Evolutionary conservation across 2,113 vertebrate species (phyloP).

Genomic region (Rhynchopsitta pachyrhyncha): DNA sequence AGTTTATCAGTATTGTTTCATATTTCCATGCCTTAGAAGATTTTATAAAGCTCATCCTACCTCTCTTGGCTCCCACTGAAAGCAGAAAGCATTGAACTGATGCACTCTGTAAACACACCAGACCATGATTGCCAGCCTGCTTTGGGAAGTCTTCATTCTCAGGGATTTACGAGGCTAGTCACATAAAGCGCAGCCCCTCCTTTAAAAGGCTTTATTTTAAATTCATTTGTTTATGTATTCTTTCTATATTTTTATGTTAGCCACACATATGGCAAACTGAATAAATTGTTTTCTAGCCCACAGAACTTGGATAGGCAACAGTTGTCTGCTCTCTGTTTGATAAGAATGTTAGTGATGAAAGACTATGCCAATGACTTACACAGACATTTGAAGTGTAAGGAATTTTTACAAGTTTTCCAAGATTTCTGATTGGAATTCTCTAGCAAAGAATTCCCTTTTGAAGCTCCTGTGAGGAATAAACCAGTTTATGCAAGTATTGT

Average conservation of each 20-base stretch:
- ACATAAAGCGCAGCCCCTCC: background rate
- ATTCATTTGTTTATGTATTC: background rate
- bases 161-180: background rate
- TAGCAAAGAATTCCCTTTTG: constrained; percentile 8
- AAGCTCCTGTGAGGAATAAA: constrained; percentile 12
- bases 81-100: background rate
- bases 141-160: background rate
- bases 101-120: background rate
- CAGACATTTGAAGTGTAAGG: constrained; percentile 38
- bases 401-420: constrained; percentile 65
- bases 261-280: background rate
- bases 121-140: background rate
- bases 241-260: background rate
- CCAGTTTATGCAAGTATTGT: background rate
- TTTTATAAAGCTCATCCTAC: background rate
- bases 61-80: background rate
- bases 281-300: constrained; percentile 7
- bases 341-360: background rate
- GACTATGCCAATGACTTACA: constrained; percentile 38
- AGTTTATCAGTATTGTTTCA: background rate
- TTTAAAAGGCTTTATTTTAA: background rate
- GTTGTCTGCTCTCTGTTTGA: background rate
- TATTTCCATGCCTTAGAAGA: constrained; percentile 6
- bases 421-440: constrained; percentile 43
- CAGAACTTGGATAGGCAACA: background rate